Evolutionary conservation across 2,113 vertebrate genomes (phyloP), one percentile per base, ranked within the genome.

Genomic region (Hyaena hyaena): DNA sequence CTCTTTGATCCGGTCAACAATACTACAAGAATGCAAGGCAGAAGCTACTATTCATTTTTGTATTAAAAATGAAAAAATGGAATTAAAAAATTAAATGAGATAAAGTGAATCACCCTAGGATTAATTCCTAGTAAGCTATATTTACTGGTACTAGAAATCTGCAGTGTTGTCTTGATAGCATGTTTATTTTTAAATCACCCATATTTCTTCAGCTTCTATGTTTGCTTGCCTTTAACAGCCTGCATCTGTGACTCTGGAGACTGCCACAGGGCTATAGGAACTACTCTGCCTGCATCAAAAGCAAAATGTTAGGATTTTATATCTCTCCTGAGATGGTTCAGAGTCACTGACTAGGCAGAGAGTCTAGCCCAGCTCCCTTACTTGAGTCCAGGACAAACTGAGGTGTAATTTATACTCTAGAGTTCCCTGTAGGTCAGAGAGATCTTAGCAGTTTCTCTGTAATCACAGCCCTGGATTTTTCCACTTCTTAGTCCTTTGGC

Each of bases 141-240:
- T 86, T 45, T 86, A 81, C 31, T 90, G 63, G 16, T 77, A 77
- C 6, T 63, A 65, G 33, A 77, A 82, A 82, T 77, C 50, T 93
- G 21, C 7, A 76, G 17, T 28, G 16, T 74, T 93, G 89, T 90
- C 14, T 82, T 24, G 71, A 93, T 90, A 69, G 15, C 7, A 39
- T 63, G 35, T 55, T 81, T 86, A 69, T 77, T 96, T 77, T 48
- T 61, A 85, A 96, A 26, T 53, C 85, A 90, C 21, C 28, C 63
- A 11, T 33, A 82, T 86, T 82, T 91, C 23, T 24, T 48, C 31
- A 86, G 50, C 43, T 77, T 69, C 68, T 87, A 11, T 69, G 73
- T 45, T 53, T 50, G 43, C 43, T 77, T 76, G 0, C 24, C 45
- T 55, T 23, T 65, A 83, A 85, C 1, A 92, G 43, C 23, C 65